phyloP scores from a whole-genome alignment of 2,888 invertebrate species.

The Smittia sp. region DNA sequence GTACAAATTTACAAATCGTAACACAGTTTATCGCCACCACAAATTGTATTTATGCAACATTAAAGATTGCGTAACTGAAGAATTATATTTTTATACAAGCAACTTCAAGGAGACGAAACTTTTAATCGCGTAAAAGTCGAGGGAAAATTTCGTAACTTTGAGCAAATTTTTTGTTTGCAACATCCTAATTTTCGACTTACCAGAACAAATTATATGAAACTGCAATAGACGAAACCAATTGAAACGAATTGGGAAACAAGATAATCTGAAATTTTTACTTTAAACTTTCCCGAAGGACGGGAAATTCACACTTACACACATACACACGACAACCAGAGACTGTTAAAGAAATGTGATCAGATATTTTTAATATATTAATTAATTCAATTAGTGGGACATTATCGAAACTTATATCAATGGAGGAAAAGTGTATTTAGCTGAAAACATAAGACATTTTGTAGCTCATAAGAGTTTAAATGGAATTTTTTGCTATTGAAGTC shows the following conservation, averaged over 20 bases:
- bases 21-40: slow-evolving; percentile 7
- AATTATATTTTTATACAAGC: slow-evolving; percentile 34
- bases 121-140: background rate
- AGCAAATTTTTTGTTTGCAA: background rate
- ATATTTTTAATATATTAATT: slow-evolving; percentile 48
- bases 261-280: background rate
- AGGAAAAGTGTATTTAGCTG: slow-evolving; percentile 15
- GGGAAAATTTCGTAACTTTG: background rate
- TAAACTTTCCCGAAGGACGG: background rate
- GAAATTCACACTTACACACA: slow-evolving; percentile 8
- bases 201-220: background rate
- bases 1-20: slow-evolving; percentile 49
- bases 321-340: slow-evolving; percentile 40
- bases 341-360: slow-evolving; percentile 53
- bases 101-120: background rate
- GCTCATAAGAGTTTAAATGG: background rate
- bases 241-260: too few species aligned
- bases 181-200: too few species aligned
- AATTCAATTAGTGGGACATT: slow-evolving; percentile 40
- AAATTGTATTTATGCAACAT: background rate
- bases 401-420: slow-evolving; percentile 7
- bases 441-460: background rate
- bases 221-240: background rate
- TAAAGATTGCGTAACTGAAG: slow-evolving; percentile 42
- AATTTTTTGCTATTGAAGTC: background rate